Evolutionary conservation across 2,113 vertebrate species (phyloP), one percentile per base, ranked within the genome.

Genomic region (Mesitornis unicolor): DNA sequence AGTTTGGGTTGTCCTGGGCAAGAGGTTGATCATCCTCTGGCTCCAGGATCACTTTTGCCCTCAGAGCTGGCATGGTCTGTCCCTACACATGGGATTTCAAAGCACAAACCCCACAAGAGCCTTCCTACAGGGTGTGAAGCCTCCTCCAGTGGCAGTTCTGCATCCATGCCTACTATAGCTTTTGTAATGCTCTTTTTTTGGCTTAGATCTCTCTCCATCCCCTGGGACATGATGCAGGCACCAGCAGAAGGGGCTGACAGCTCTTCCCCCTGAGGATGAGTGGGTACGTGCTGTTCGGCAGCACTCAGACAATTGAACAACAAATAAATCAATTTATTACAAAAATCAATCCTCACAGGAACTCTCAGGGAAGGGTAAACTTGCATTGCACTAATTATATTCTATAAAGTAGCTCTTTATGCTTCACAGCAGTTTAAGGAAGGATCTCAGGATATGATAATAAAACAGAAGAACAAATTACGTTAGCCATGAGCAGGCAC

Each of bases 141-240:
- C 26, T 87, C 35, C 31, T 57, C 48, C 25, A 5, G 28, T 9
- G 42, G 33, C 51, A 84, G 40, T 42, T 38, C 60, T 74, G 33
- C 50, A 60, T 50, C 38, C 0, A 0, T 22, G 29, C 42, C n/a
- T 59, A 40, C 20, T 0, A 0, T 11, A 67, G 47, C 38, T 64
- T 71, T 78, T 51, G 35, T 29, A 25, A 38, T 75, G 40, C 25
- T 61, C 0, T 0, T 16, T 50, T 70, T 79, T 59, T 84, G 20
- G 3, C 33, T 51, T 47, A 31, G 29, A 60, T 83, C 33, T 35
- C 42, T 40, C 78, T 78, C 13, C 16, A 19, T 42, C 35, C 36
- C 54, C 54, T 69, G 17, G 76, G 64, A 89, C 31, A 45, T 43
- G 36, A 33, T 42, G 40, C 24, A 74, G 26, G 16, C 68, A 70